Percentiles rank a stretch among this genome's conserved stretches.
Conservation (phyloP, 2,888 invertebrate genomes). For the Ormyrus nitidulus region DNA sequence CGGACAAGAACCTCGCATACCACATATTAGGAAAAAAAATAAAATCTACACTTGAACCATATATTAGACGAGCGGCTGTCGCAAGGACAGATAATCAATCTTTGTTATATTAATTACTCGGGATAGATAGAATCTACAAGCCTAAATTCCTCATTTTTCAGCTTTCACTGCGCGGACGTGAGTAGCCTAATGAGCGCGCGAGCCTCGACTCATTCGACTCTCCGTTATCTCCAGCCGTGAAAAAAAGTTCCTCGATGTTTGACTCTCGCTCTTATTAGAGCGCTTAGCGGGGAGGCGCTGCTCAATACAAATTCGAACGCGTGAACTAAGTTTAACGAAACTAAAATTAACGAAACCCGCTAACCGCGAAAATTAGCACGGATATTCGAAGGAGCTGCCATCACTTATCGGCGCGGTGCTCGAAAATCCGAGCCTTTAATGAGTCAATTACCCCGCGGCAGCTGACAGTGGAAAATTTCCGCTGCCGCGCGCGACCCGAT, state of each 20-base stretch:
- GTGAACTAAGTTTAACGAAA: no score
- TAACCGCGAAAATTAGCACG: no score
- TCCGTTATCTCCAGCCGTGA: neutral
- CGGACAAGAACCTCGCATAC: neutral
- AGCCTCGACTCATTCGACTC: slow-evolving; percentile 12
- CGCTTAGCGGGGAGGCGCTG: neutral
- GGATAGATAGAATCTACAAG: slow-evolving; percentile 26
- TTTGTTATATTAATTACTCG: slow-evolving; percentile 48
- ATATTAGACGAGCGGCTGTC: neutral
- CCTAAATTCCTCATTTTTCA: slow-evolving; percentile 38
- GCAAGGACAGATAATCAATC: slow-evolving; percentile 37
- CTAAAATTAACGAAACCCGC: no score
- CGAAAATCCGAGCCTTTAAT: no score
- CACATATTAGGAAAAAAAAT: neutral
- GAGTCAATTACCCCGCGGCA: no score
- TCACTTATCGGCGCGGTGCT: no score
- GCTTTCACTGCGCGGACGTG: slow-evolving; percentile 11
- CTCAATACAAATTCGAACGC: no score
- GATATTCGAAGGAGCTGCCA: no score
- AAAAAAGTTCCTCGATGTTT: neutral
- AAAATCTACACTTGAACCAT: neutral
- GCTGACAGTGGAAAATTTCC: no score
- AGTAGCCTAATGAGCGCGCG: slow-evolving; percentile 23
- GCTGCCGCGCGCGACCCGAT: no score
- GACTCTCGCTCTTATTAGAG: slow-evolving; percentile 22